Percentiles rank a stretch among this genome's conserved stretches.
These are phyloP conservation scores for Pedionomus torquatus DNA, from an alignment of 2,113 vertebrate species.

Conservation along the genomic window DNA sequence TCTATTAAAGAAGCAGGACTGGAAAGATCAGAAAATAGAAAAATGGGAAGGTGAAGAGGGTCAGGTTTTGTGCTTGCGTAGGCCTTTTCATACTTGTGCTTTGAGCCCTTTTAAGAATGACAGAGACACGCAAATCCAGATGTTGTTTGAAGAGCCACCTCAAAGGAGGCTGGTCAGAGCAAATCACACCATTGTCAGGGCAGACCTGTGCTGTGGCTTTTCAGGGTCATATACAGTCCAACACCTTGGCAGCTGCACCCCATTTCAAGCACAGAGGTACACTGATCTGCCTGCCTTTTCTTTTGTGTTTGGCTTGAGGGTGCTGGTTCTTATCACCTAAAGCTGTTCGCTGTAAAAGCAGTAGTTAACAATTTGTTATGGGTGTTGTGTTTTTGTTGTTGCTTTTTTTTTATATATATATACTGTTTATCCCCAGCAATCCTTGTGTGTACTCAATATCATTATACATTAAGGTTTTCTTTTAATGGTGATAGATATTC, in stretches of 20 bases:
- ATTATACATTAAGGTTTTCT: not conserved
- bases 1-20: constrained; percentile 59
- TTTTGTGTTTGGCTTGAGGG: not conserved
- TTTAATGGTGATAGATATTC: not conserved
- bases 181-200: constrained; percentile 19
- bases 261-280: not conserved
- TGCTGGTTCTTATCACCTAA: not conserved
- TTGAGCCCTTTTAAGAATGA: constrained; percentile 53
- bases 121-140: not conserved
- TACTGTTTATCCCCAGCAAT: not conserved
- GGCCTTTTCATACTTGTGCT: constrained; percentile 29
- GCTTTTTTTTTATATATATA: not conserved
- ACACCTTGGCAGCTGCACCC: not conserved
- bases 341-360: not conserved
- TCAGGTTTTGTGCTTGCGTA: constrained; percentile 54
- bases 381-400: not conserved
- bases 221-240: not conserved
- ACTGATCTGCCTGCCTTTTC: not conserved
- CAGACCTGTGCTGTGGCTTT: not conserved
- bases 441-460: not conserved
- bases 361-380: not conserved
- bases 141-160: constrained; percentile 61
- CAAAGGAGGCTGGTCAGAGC: not conserved
- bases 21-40: constrained; percentile 66
- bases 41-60: constrained; percentile 60